phyloP scores from a whole-genome alignment of 2,113 vertebrate species.

The Cinclus mexicanus region DNA sequence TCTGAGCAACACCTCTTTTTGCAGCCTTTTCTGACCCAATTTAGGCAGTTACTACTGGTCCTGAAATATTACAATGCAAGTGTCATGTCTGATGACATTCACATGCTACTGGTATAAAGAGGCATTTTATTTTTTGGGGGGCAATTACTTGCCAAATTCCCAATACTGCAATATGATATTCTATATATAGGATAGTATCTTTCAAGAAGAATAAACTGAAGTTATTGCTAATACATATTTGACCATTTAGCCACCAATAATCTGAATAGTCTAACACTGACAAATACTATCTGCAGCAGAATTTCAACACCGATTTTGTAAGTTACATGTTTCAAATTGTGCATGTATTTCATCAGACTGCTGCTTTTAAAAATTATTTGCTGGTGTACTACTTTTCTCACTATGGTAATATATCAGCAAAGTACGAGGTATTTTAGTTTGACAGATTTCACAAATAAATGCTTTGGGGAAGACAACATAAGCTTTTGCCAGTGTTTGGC shows the following conservation, averaged over 20 bases:
- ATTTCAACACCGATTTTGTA: not conserved
- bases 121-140: not conserved
- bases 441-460: constrained; percentile 31
- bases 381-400: constrained; percentile 11
- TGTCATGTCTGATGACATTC: not conserved
- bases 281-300: not conserved
- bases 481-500: constrained; percentile 14
- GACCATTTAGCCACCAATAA: not conserved
- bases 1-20: not conserved
- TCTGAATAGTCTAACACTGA: not conserved
- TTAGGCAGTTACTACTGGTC: not conserved
- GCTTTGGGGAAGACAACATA: not conserved
- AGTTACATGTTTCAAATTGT: not conserved
- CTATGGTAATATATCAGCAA: not conserved
- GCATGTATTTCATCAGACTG: not conserved
- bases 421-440: not conserved
- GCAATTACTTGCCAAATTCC: not conserved
- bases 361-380: constrained; percentile 5
- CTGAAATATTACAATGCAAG: not conserved
- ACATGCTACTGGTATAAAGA: not conserved
- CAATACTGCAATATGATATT: not conserved
- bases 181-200: not conserved
- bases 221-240: not conserved
- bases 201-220: not conserved
- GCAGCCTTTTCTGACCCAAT: not conserved